phyloP scores from a whole-genome alignment of 2,797 vertebrate species.

The Buphagus erythrorhynchus region DNA sequence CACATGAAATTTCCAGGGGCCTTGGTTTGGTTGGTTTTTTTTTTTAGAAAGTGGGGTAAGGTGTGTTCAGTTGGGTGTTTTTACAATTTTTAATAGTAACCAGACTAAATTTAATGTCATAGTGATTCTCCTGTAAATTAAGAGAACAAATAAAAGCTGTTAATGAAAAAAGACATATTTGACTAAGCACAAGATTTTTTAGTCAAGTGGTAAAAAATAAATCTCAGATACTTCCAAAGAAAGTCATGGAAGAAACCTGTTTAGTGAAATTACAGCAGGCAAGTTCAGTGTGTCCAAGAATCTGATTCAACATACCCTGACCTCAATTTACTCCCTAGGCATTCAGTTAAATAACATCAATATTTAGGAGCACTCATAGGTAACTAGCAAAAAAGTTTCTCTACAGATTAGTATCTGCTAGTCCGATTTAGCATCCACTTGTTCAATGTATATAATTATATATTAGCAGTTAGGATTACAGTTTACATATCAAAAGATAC shows the following conservation, averaged over 20 bases:
- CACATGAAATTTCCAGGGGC: not conserved
- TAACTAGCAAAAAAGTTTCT: not conserved
- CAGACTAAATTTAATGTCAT: not conserved
- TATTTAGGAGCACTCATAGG: not conserved
- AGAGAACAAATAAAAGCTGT: not conserved
- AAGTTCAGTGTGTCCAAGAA: not conserved
- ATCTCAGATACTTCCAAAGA: not conserved
- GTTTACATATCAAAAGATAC: not conserved
- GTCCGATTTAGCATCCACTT: not conserved
- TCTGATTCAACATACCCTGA: not conserved
- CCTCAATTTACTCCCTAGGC: not conserved
- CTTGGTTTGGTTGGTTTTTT: not conserved
- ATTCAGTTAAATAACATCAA: not conserved
- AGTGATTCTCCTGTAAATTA: not conserved
- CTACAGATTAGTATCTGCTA: not conserved
- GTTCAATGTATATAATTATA: not conserved
- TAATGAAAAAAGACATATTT: not conserved
- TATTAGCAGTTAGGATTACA: not conserved
- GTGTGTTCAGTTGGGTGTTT: rapidly evolving
- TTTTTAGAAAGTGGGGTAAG: not conserved
- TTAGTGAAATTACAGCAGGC: not conserved
- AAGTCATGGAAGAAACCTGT: not conserved
- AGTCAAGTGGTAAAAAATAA: not conserved
- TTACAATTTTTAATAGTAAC: not conserved
- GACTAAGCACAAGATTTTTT: not conserved